A percentile compares a stretch with the other conserved stretches of the same genome.
Conservation (phyloP, 2,113 vertebrate genomes). For the Prochilodus magdalenae region DNA sequence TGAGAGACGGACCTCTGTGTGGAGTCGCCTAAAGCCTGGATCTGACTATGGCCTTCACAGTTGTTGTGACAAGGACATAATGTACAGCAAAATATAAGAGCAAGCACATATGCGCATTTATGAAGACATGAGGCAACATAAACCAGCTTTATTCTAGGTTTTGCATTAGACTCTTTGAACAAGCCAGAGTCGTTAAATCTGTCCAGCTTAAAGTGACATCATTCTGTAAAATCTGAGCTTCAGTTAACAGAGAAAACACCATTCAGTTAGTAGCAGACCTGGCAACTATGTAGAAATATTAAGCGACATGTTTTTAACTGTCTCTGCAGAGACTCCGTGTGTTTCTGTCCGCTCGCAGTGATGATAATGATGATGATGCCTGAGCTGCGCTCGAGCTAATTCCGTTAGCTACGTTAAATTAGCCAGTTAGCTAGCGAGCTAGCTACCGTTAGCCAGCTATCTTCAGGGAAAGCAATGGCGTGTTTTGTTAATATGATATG, state of each 20-base stretch:
- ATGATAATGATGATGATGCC: no score
- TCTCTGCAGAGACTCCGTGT: no score
- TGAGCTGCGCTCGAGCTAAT: background rate
- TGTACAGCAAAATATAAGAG: background rate
- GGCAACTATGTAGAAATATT: no score
- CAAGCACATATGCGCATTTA: background rate
- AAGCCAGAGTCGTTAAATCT: no score
- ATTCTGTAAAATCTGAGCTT: no score
- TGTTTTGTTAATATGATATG: background rate
- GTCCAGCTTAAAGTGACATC: no score
- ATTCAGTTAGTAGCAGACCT: no score
- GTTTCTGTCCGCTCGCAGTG: no score
- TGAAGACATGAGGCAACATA: background rate
- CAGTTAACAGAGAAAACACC: no score
- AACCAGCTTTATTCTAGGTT: background rate
- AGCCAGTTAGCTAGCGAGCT: slow-evolving; percentile 30
- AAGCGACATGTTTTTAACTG: no score
- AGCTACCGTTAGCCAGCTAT: slow-evolving; percentile 54
- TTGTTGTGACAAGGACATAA: slow-evolving; percentile 37
- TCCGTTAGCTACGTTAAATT: slow-evolving; percentile 18
- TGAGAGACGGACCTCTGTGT: slow-evolving; percentile 85
- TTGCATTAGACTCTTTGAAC: background rate
- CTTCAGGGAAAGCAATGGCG: background rate
- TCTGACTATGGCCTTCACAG: slow-evolving; percentile 69
- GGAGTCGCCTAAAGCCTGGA: slow-evolving; percentile 86